These are phyloP conservation scores for Hyles euphorbiae DNA, from an alignment of 1,140 invertebrate species.

Conservation along the genomic window DNA sequence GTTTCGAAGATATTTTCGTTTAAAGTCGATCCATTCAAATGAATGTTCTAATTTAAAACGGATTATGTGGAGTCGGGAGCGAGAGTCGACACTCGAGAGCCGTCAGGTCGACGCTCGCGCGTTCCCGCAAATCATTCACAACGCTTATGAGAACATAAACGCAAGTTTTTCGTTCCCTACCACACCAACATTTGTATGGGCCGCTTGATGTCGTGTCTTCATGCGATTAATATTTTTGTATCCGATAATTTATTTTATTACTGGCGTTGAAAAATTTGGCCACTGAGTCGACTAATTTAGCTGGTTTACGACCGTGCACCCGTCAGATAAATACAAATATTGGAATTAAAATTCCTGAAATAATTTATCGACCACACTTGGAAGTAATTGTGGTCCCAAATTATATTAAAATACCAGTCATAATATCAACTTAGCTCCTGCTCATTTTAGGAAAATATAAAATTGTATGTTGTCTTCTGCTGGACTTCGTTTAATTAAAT, in stretches of 20 bases:
- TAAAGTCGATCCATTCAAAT: slow-evolving; percentile 35
- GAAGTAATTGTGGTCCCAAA: too few species aligned
- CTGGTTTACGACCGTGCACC: too few species aligned
- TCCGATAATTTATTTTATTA: slow-evolving; percentile 25
- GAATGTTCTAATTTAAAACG: slow-evolving; percentile 67
- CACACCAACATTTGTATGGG: slow-evolving; percentile 26
- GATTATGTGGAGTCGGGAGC: slow-evolving; percentile 39
- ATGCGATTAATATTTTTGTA: slow-evolving; percentile 25
- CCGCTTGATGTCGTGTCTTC: slow-evolving; percentile 22
- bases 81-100: slow-evolving; percentile 18
- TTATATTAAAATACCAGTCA: too few species aligned
- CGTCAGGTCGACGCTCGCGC: slow-evolving; percentile 48
- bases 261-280: slow-evolving; percentile 15
- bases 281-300: slow-evolving; percentile 3
- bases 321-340: too few species aligned
- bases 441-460: too few species aligned
- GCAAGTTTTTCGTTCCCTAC: slow-evolving; percentile 14
- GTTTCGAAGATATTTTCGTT: slow-evolving; percentile 25
- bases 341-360: too few species aligned
- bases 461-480: too few species aligned
- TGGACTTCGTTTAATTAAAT: too few species aligned
- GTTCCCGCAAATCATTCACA: slow-evolving; percentile 42
- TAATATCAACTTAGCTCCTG: too few species aligned
- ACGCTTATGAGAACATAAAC: slow-evolving; percentile 28
- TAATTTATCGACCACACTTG: too few species aligned